Evolutionary conservation across 2,888 invertebrate genomes (phyloP), one percentile per base, ranked within the genome.

Genomic region (Caenorhabditis virilis): DNA sequence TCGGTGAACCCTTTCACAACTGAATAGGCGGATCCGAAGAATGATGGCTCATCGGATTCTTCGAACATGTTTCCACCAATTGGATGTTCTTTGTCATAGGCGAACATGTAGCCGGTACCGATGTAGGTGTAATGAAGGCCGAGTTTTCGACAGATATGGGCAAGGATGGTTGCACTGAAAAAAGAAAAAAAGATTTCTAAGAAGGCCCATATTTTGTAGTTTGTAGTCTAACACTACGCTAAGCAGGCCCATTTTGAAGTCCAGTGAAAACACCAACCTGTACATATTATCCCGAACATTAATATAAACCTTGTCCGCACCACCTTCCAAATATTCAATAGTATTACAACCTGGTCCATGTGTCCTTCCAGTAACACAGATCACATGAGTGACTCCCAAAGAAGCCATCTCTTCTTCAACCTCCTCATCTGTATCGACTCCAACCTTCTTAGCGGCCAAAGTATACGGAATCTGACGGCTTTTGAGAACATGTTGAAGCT

Each of bases 1-100:
- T 82, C 82, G 7, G 82, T 82, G 51, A 76, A 78, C 9, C 82
- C 82, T 56, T 82, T 82, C 16, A 78, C 80, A 13, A 82, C 80
- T 13, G 82, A 82, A 51, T 82, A 82, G 18, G 81, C 78, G 30
- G 79, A 79, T 27, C 82, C 82, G 47, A 82, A 82, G 65, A 81
- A 82, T 25, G 79, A 69, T 1, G 82, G 80, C 39, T 73, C 59
- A 36, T 82, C 80, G n/a, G 69, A 54, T 26, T 81, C 79, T 38
- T 56, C 64, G 60, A 82, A 82, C 38, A 69, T 48, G 5, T 69
- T 76, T 47, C 78, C 78, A 18, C 79, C 82, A 36, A 82, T 74
- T 27, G 76, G 72, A 59, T 82, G 80, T n/a, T 75, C 62, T 26
- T 78, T 63, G 61, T 82, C 80, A 57, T 80, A 82, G 35, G 80